Evolutionary conservation across 2,888 invertebrate species (phyloP).

Genomic region (Parascotia fuliginaria): DNA sequence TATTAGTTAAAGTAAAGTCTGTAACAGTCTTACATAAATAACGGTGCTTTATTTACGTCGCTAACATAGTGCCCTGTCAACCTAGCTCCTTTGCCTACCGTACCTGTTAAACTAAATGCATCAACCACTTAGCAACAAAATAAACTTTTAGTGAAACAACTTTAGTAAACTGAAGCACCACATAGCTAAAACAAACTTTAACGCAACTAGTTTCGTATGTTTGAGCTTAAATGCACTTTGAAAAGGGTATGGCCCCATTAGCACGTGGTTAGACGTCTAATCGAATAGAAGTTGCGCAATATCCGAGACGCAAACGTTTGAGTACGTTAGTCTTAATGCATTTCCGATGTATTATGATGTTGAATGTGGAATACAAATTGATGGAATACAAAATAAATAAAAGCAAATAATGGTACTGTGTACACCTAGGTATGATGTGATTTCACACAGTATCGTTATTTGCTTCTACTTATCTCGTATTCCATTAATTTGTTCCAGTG

Average conservation of each 20-base stretch:
- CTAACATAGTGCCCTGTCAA: too few species aligned
- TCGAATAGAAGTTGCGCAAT: constrained; percentile 19
- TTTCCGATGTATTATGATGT: constrained; percentile 8
- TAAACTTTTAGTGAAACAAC: neutral
- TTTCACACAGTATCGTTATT: too few species aligned
- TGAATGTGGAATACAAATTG: neutral
- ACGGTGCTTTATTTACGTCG: too few species aligned
- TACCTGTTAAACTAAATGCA: too few species aligned
- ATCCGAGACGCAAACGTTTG: constrained; percentile 11
- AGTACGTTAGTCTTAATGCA: constrained; percentile 10
- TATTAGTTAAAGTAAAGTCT: too few species aligned
- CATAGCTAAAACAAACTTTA: neutral
- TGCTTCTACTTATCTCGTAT: too few species aligned
- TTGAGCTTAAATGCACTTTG: constrained; percentile 9
- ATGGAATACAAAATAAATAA: neutral
- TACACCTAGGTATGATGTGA: too few species aligned
- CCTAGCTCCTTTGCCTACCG: too few species aligned
- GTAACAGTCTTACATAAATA: too few species aligned
- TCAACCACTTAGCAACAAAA: too few species aligned
- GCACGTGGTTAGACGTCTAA: constrained; percentile 15
- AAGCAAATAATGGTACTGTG: too few species aligned
- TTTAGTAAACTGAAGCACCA: neutral
- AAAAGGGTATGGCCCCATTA: constrained; percentile 11
- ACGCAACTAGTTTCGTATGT: constrained; percentile 1
- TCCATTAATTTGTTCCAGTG: too few species aligned